Evolutionary conservation across 1,140 invertebrate species (phyloP).

Genomic region (Heliothis subflexa): DNA sequence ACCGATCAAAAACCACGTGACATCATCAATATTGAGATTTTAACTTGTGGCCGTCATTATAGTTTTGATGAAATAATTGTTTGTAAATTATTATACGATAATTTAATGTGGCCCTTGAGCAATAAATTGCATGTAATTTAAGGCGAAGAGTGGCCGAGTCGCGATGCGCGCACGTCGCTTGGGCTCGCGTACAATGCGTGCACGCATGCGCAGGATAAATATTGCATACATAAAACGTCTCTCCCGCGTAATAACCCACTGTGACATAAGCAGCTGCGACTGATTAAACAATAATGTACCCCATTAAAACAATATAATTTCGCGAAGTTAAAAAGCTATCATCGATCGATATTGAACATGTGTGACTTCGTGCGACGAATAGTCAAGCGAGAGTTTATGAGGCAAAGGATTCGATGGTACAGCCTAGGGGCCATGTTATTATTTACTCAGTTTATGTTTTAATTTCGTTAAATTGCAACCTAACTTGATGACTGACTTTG

Average conservation of each 20-base stretch:
- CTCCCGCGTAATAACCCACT: slow-evolving; percentile 40
- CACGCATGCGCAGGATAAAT: slow-evolving; percentile 61
- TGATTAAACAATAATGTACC: slow-evolving; percentile 51
- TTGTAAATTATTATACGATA: slow-evolving; percentile 71
- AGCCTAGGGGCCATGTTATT: slow-evolving; percentile 2
- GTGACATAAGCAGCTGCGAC: slow-evolving; percentile 53
- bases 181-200: slow-evolving; percentile 25
- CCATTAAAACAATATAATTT: slow-evolving; percentile 54
- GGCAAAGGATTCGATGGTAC: background rate
- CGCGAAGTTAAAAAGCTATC: slow-evolving; percentile 49
- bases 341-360: slow-evolving; percentile 39
- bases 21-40: slow-evolving; percentile 28
- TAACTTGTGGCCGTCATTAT: slow-evolving; percentile 54
- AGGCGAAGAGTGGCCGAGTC: slow-evolving; percentile 51
- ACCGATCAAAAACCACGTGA: slow-evolving; percentile 14
- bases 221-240: slow-evolving; percentile 57
- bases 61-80: slow-evolving; percentile 71
- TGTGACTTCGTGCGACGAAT: slow-evolving; percentile 17
- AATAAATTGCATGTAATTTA: slow-evolving; percentile 76
- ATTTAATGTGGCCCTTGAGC: slow-evolving; percentile 64
- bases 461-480: slow-evolving; percentile 29
- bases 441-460: slow-evolving; percentile 26
- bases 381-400: background rate
- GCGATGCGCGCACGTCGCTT: slow-evolving; percentile 36
- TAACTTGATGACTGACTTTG: background rate